Conservation (phyloP, 2,888 invertebrate species). For the Alcis repandata region DNA sequence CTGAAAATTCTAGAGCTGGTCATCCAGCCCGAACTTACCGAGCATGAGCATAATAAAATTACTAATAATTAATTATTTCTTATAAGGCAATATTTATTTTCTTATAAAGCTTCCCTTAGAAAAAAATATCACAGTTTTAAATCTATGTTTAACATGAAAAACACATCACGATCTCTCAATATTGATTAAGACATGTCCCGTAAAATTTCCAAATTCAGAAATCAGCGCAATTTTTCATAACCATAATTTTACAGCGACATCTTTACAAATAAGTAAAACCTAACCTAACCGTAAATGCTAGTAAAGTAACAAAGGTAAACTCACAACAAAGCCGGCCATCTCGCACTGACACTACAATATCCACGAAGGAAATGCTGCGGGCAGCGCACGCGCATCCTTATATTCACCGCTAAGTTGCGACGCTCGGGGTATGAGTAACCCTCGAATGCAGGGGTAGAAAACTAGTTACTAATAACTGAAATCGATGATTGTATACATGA, state of each 20-base stretch:
- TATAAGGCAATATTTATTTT: no score
- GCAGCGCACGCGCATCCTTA: conserved; percentile 54
- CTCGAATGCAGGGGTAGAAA: conserved; percentile 10
- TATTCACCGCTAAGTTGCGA: conserved; percentile 45
- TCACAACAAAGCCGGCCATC: conserved; percentile 64
- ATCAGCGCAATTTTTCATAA: not conserved
- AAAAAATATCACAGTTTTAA: no score
- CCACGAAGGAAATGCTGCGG: conserved; percentile 58
- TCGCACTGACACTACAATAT: conserved; percentile 52
- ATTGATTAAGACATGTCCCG: no score
- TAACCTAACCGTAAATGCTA: conserved; percentile 3
- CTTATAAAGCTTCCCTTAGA: no score
- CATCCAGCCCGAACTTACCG: no score
- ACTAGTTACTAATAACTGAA: not conserved
- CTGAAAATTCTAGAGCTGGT: no score
- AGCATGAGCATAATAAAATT: no score
- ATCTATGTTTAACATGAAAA: no score
- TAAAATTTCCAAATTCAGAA: not conserved
- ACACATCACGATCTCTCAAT: no score
- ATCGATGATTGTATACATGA: not conserved
- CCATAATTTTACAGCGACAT: not conserved
- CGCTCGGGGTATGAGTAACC: conserved; percentile 25
- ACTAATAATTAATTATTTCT: no score
- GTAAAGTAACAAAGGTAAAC: conserved; percentile 35
- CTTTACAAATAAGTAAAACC: not conserved